A percentile compares a stretch with the other conserved stretches of the same genome.
phyloP scores from a whole-genome alignment of 2,888 invertebrate species.

The Dicyrtomina minuta region DNA sequence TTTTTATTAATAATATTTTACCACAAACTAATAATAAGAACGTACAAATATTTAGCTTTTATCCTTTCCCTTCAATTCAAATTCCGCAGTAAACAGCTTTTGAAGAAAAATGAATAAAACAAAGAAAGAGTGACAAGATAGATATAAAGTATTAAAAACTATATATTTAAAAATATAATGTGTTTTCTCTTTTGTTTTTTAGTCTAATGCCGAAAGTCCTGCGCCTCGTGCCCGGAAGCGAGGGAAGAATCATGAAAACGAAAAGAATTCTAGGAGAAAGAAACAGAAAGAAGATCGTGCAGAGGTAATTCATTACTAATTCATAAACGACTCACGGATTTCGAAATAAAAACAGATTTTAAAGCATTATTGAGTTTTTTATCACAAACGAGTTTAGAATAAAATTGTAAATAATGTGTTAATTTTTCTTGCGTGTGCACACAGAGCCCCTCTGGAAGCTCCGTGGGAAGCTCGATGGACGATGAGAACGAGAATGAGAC shows the following conservation, averaged over 20 bases:
- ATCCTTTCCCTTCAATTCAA: no score
- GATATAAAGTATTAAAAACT: no score
- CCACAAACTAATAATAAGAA: no score
- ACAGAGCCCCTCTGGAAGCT: conserved; percentile 76
- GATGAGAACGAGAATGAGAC: conserved; percentile 61
- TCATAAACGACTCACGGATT: not conserved
- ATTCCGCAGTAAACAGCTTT: no score
- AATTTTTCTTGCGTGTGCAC: conserved; percentile 28
- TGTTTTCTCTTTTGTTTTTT: conserved; percentile 18
- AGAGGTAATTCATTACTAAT: no score
- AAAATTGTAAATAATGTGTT: not conserved
- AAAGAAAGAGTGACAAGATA: no score
- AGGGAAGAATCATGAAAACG: conserved; percentile 59
- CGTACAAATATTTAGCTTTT: no score
- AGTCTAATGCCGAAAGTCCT: conserved; percentile 53
- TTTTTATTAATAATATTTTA: no score
- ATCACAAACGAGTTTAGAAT: not conserved
- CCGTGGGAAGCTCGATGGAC: conserved; percentile 82
- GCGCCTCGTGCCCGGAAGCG: conserved; percentile 52
- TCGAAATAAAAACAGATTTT: not conserved
- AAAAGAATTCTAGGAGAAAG: conserved; percentile 63
- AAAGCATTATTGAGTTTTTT: not conserved
- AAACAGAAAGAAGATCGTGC: conserved; percentile 63
- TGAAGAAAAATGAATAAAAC: no score
- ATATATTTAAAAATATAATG: no score